Evolutionary conservation across 1,140 invertebrate species (phyloP), one percentile per base, ranked within the genome.

Genomic region (Leptopilina clavipes): DNA sequence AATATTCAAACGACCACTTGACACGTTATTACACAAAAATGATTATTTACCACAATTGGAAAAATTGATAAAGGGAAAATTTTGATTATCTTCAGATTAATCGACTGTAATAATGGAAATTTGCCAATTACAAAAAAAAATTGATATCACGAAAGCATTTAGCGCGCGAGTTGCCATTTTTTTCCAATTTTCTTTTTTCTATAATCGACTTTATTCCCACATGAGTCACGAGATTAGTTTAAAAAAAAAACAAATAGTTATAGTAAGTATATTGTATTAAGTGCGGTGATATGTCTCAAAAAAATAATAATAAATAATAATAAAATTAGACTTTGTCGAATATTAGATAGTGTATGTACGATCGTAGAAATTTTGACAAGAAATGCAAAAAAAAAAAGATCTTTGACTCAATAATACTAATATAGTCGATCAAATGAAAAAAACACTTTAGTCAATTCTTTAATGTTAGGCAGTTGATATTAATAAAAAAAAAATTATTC

Each of bases 201-300:
- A n/a, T n/a, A n/a, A n/a, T 59, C 22, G 56, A 59, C 19, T n/a
- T 59, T 25, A 25, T 12, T 59, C 5, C 56, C 22, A 59, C 56
- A 25, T 25, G 18, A 52, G n/a, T 17, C 48, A 52, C 48, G 48
- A 65, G 22, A 65, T 22, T 65, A 65, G 59, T 31, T 65, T 14
- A 37, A 19, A 54, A 54, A 18, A 54, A 17, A 18, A 19, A 52
- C 48, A 59, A 25, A 59, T 59, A 59, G 54, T 22, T 22, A 65
- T 65, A 65, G 59, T 65, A 65, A 65, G 37, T 40, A 31, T 65
- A 65, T 31, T 31, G 14, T 65, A 65, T 65, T 65, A 31, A 65
- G 59, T 65, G 59, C 59, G 59, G 59, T 65, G 59, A 65, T 65
- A 65, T 65, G 25, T 65, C 59, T 65, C 59, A 65, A 65, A 40